A percentile compares a stretch with the other conserved stretches of the same genome.
These are phyloP conservation scores for Phataginus tricuspis DNA, from an alignment of 2,797 vertebrate genomes.

Conservation along the genomic window DNA sequence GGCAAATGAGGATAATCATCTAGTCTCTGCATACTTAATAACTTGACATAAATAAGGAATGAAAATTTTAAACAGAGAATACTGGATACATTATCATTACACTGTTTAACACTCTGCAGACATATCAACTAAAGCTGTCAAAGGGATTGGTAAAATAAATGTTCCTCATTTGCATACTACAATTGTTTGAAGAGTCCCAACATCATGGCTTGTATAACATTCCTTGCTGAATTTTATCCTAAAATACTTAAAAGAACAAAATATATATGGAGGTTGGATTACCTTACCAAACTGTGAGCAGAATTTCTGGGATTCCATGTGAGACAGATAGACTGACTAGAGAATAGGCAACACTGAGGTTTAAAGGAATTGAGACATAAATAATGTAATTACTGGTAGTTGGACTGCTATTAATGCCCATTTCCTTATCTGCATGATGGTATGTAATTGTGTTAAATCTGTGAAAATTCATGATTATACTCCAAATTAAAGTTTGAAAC, in stretches of 20 bases:
- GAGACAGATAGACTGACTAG: background rate
- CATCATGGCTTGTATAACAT: background rate
- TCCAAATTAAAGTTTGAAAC: background rate
- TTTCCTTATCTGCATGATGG: background rate
- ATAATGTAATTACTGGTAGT: background rate
- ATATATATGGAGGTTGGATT: background rate
- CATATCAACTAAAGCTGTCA: background rate
- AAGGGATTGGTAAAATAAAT: background rate
- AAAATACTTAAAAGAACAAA: background rate
- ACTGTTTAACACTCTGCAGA: background rate
- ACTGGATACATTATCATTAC: background rate
- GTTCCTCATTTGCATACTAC: background rate
- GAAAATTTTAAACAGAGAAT: slow-evolving; percentile 5
- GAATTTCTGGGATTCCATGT: background rate
- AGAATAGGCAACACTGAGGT: background rate
- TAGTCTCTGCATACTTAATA: background rate
- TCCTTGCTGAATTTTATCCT: background rate
- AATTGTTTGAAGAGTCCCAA: background rate
- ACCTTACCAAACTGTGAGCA: background rate
- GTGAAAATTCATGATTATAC: background rate
- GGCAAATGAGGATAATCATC: background rate
- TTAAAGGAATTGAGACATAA: background rate
- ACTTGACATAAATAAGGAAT: background rate
- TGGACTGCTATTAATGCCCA: background rate
- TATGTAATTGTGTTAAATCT: background rate